Conservation (phyloP, 2,113 vertebrate species). For the Pogona vitticeps region DNA sequence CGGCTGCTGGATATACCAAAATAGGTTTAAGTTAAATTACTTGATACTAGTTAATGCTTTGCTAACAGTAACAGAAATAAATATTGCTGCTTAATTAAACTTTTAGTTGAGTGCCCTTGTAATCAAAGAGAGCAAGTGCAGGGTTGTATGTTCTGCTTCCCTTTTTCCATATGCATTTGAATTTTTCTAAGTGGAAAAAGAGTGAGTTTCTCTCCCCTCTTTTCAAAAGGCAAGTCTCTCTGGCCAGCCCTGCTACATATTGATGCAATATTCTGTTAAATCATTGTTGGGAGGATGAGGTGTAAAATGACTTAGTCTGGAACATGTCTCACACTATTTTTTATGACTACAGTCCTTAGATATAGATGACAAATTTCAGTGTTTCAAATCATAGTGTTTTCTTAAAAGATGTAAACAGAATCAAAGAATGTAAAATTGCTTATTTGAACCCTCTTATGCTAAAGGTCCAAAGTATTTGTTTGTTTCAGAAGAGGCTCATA, state of each 20-base stretch:
- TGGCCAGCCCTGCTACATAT: slow-evolving; percentile 36
- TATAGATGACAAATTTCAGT: slow-evolving; percentile 32
- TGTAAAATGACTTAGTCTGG: slow-evolving; percentile 19
- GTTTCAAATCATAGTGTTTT: slow-evolving; percentile 26
- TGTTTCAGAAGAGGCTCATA: slow-evolving; percentile 31
- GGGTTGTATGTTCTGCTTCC: neutral
- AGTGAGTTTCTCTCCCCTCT: slow-evolving; percentile 20
- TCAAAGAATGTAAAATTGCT: slow-evolving; percentile 74
- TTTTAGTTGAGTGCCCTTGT: slow-evolving; percentile 37
- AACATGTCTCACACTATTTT: slow-evolving; percentile 50
- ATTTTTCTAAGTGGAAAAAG: slow-evolving; percentile 41
- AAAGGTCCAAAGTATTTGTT: slow-evolving; percentile 72
- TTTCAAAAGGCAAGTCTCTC: slow-evolving; percentile 31
- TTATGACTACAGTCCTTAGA: slow-evolving; percentile 51
- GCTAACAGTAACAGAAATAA: neutral
- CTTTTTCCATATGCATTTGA: slow-evolving; percentile 19
- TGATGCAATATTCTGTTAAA: slow-evolving; percentile 70
- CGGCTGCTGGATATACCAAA: neutral
- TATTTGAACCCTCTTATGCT: slow-evolving; percentile 65
- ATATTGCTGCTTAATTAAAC: slow-evolving; percentile 20
- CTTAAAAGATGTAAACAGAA: slow-evolving; percentile 66
- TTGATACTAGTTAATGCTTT: slow-evolving; percentile 12
- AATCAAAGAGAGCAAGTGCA: slow-evolving; percentile 44
- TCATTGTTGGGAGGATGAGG: slow-evolving; percentile 50
- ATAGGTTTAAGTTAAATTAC: neutral